Base-by-base conservation (phyloP, 2,888 invertebrate species). In the Pristionchus fissidentatus region DNA sequence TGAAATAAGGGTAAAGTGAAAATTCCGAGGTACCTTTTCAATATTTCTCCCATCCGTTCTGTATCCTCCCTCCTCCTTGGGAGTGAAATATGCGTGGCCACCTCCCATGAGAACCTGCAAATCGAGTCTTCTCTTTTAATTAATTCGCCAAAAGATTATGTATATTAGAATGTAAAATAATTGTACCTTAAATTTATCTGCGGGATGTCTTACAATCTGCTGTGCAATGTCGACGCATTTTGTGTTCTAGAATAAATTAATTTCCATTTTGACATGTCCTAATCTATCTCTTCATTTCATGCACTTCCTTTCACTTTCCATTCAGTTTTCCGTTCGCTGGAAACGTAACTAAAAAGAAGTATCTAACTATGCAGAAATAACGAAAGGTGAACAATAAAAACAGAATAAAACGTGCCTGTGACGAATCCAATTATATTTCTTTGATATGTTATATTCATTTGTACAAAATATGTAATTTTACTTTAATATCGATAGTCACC, bases 101-200 rank as follows among this genome's bases (percentile, higher is more conserved):
- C 83, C 83, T 15, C 83, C 83, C 83, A 83, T 83, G 1, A 83
- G 5, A 2, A 83, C 83, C 83, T 83, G 22, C 1, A 83, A 4
- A 19, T 7, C 7, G 46, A 8, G 19, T 49, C 10, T 49, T 10
- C 10, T 10, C 49, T 15, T 49, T 49, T 49, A 15, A 10, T 15
- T 49, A 49, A 49, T 49, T 15, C 49, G 10, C 10, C 13, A 10
- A 49, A 49, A 19, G 19, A 15, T 15, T 49, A 10, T 49, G 13
- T 49, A 49, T 49, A 49, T 49, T 49, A 15, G 10, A 15, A 49
- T 15, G 10, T 10, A 49, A 49, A 15, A 41, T 3, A 73, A 26
- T 22, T 3, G 32, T 26, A 83, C 83, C 73, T 83, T 83, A 73
- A 83, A 83, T 29, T 83, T 73, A 26, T 83, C 57, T 0, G 83